Evolutionary conservation across 2,113 vertebrate genomes (phyloP).

Genomic region (Theristicus caerulescens): DNA sequence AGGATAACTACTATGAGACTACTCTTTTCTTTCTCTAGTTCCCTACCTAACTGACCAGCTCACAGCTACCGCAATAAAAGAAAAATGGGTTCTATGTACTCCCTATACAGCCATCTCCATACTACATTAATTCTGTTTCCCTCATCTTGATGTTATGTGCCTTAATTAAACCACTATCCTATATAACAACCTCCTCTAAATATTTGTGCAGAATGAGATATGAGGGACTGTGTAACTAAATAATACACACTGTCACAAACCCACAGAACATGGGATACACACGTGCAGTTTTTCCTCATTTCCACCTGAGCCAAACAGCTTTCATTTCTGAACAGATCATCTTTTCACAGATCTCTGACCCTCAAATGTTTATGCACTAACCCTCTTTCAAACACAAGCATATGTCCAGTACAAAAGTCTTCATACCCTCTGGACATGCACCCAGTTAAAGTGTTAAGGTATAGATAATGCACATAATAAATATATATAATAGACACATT

Average conservation of each 20-base stretch:
- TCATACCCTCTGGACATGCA: background rate
- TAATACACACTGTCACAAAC: background rate
- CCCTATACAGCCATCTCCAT: background rate
- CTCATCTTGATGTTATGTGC: background rate
- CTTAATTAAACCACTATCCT: background rate
- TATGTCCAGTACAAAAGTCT: background rate
- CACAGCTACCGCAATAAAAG: background rate
- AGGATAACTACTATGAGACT: background rate
- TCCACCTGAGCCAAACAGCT: background rate
- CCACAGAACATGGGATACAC: background rate
- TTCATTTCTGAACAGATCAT: accelerated
- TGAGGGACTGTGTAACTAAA: background rate
- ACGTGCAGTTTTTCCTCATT: background rate
- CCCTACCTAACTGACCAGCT: background rate
- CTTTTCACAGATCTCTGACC: background rate
- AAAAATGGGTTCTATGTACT: background rate
- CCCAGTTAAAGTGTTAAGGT: background rate
- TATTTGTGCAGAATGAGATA: background rate
- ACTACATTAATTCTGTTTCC: background rate
- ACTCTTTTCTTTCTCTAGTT: background rate
- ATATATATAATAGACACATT: background rate
- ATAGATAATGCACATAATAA: background rate
- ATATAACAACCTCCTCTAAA: background rate
- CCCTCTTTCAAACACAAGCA: background rate
- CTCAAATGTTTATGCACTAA: background rate